Percentiles rank a stretch among this genome's conserved stretches.
Conservation (phyloP, 2,888 invertebrate genomes). For the Cryptus armator region DNA sequence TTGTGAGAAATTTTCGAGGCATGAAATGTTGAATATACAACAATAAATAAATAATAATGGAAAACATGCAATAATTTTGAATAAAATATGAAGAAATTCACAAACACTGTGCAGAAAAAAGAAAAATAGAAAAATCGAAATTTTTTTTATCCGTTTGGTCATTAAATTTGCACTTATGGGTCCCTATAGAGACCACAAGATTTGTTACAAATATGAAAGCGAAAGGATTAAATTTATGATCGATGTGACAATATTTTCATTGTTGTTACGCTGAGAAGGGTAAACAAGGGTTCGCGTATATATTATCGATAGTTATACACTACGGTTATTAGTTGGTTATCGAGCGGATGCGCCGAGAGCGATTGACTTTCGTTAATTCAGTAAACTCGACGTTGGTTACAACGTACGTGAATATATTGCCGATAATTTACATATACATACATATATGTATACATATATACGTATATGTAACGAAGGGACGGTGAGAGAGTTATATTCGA, state of each 20-base stretch:
- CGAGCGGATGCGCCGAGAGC: constrained; percentile 7
- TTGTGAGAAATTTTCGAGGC: no score
- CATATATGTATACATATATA: no score
- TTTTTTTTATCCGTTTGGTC: no score
- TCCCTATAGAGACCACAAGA: no score
- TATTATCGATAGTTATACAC: neutral
- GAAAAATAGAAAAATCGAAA: no score
- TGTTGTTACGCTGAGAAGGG: neutral
- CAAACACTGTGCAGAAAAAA: no score
- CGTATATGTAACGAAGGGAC: neutral
- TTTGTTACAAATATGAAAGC: no score
- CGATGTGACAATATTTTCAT: neutral
- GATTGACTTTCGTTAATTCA: constrained; percentile 48
- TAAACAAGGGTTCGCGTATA: neutral
- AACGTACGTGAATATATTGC: neutral
- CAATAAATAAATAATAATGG: no score
- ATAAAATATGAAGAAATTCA: no score
- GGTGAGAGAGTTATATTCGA: constrained; percentile 2
- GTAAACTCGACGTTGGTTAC: constrained; percentile 17
- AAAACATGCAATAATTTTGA: no score
- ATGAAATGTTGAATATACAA: no score
- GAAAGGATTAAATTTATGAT: neutral
- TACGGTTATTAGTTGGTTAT: constrained; percentile 6
- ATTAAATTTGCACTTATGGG: no score
- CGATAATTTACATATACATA: neutral